Evolutionary conservation across 2,888 invertebrate genomes (phyloP), one percentile per base, ranked within the genome.

Genomic region (Cyclophora albipunctata): DNA sequence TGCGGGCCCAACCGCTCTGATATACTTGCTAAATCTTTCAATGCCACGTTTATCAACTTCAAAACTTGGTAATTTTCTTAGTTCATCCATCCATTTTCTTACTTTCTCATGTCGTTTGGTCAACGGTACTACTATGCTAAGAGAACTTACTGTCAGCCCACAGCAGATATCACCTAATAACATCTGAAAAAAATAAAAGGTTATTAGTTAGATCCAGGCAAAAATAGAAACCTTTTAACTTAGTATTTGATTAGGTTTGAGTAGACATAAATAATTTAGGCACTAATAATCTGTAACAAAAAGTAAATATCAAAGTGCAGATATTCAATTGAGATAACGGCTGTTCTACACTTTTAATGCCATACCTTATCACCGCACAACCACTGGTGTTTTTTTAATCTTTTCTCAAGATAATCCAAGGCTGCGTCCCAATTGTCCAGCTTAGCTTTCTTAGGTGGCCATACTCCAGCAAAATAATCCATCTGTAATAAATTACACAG

Each of bases 61-160:
- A 58, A 71, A 84, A 56, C 66, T 71, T n/a, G 75, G 65, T 7
- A 75, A 46, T 33, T 54, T 45, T 44, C 78, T 61, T 47, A 86
- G 64, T 35, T 60, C 71, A 5, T 67, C 55, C 49, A 90, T 58
- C 90, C 91, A 91, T 5, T 67, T 58, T 2, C 63, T 53, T 0
- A 91, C 54, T 41, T 75, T 75, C n/a, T 62, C 58, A 47, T 82
- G 76, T 7, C 72, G 73, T 1, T 76, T 61, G 34, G 75, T 64
- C 33, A 82, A 58, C 2, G 87, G 85, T 4, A 89, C 46, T 34
- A 91, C 55, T 33, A 81, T 57, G 53, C 79, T 69, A 20, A 87
- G 62, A 0, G 90, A 85, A 7, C 81, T 83, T 5, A 90, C 61
- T 2, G 90, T 89, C 2, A 86, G 58, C n/a, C 69, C 78, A 51